phyloP scores from a whole-genome alignment of 2,888 invertebrate genomes.

The Phalera bucephala region DNA sequence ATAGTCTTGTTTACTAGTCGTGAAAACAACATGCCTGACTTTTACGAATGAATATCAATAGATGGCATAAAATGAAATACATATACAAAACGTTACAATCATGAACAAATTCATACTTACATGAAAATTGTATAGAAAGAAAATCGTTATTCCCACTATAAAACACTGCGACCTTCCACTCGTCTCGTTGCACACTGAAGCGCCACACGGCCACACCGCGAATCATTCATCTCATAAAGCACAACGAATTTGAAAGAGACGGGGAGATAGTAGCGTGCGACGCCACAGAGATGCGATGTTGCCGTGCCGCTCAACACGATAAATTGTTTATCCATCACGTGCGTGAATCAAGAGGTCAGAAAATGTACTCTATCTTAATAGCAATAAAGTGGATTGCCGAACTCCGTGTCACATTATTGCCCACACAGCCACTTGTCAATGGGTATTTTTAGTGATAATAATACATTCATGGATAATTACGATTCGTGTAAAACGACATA shows the following conservation, averaged over 20 bases:
- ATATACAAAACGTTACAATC: too few relatives aligned
- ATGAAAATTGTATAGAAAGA: background rate
- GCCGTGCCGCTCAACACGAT: slow-evolving; percentile 34
- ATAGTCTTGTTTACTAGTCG: too few relatives aligned
- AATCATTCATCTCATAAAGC: slow-evolving; percentile 18
- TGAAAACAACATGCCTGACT: too few relatives aligned
- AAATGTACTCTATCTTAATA: background rate
- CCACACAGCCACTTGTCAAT: slow-evolving; percentile 45
- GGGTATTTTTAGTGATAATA: slow-evolving; percentile 45
- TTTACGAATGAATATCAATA: too few relatives aligned
- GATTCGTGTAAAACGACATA: slow-evolving; percentile 32
- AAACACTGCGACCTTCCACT: slow-evolving; percentile 43
- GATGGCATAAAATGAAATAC: too few relatives aligned
- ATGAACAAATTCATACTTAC: slow-evolving; percentile 16
- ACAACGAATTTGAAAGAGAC: slow-evolving; percentile 28
- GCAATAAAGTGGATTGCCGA: slow-evolving; percentile 15
- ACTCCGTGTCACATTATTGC: slow-evolving; percentile 29
- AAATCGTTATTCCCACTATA: slow-evolving; percentile 29
- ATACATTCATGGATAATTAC: slow-evolving; percentile 39
- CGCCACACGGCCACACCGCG: slow-evolving; percentile 38
- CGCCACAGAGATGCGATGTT: slow-evolving; percentile 43
- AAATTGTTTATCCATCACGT: slow-evolving; percentile 4
- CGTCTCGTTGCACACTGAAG: slow-evolving; percentile 43
- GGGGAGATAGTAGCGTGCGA: slow-evolving; percentile 16
- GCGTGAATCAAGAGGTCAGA: background rate